phyloP scores from a whole-genome alignment of 2,888 invertebrate genomes.

The Philhelius pedissequus region DNA sequence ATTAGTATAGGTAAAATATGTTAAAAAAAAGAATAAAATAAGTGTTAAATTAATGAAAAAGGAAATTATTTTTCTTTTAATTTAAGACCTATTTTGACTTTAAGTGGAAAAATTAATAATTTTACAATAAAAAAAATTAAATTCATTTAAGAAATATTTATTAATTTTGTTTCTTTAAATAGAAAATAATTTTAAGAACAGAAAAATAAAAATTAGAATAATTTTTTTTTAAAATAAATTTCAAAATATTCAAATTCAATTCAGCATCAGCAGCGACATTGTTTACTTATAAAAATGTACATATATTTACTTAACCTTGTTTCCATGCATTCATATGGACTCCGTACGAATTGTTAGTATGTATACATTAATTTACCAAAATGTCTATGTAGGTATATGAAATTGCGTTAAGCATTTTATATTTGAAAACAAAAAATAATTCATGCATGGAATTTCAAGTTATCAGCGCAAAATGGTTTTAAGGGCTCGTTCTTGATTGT shows the following conservation, averaged over 20 bases:
- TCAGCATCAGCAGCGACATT: neutral
- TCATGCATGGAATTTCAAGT: slow-evolving; percentile 38
- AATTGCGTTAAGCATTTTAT: slow-evolving; percentile 50
- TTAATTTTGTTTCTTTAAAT: neutral
- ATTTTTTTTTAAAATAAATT: neutral
- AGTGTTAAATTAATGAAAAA: neutral
- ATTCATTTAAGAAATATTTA: neutral
- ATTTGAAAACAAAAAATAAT: neutral
- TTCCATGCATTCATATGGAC: neutral
- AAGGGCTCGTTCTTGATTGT: neutral
- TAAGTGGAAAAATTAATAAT: neutral
- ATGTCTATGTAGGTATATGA: neutral
- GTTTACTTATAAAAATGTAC: neutral
- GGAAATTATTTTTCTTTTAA: neutral
- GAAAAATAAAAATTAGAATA: too few species aligned
- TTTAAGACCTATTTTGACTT: neutral
- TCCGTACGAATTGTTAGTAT: neutral
- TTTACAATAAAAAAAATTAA: neutral
- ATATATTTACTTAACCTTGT: neutral
- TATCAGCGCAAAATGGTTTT: neutral
- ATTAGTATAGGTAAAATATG: neutral
- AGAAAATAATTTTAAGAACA: too few species aligned
- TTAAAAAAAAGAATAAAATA: neutral
- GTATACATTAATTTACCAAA: neutral
- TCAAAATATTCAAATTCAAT: neutral